A percentile compares a stretch with the other conserved stretches of the same genome.
These are phyloP conservation scores for Xanthorhoe designata DNA, from an alignment of 2,888 invertebrate genomes.

Conservation along the genomic window DNA sequence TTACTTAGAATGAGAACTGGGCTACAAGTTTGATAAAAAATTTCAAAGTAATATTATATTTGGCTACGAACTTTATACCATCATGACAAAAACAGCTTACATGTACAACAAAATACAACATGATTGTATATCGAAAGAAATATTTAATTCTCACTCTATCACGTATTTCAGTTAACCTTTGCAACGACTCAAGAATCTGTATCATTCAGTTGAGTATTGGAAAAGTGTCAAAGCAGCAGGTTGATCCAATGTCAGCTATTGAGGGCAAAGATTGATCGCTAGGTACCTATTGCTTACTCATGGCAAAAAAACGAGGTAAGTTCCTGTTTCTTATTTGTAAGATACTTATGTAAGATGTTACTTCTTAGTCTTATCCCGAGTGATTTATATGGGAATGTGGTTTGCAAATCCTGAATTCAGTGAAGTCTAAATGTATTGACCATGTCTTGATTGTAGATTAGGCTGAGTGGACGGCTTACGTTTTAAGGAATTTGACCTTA, in stretches of 20 bases:
- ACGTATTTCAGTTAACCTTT: slow-evolving; percentile 11
- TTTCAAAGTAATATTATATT: too few species aligned
- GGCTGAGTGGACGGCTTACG: too few species aligned
- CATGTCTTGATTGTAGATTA: too few species aligned
- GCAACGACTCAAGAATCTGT: slow-evolving; percentile 10
- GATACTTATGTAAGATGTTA: not conserved
- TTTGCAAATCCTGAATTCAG: too few species aligned
- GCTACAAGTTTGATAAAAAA: too few species aligned
- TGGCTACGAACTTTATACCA: too few species aligned
- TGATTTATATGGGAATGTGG: too few species aligned
- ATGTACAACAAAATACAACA: not conserved
- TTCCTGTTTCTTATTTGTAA: slow-evolving; percentile 50
- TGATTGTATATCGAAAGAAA: not conserved
- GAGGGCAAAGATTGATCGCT: slow-evolving; percentile 55
- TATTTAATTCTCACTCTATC: not conserved
- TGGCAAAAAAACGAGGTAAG: slow-evolving; percentile 53
- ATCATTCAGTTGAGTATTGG: slow-evolving; percentile 27
- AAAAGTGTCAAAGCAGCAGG: slow-evolving; percentile 29
- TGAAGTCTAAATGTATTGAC: too few species aligned
- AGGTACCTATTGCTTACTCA: slow-evolving; percentile 36
- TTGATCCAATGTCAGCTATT: slow-evolving; percentile 32
- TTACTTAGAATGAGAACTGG: too few species aligned
- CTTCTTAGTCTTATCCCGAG: too few species aligned
- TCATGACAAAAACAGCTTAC: too few species aligned
- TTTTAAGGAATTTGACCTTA: too few species aligned